Conservation (phyloP, 2,888 invertebrate species). For the Altica lythri region DNA sequence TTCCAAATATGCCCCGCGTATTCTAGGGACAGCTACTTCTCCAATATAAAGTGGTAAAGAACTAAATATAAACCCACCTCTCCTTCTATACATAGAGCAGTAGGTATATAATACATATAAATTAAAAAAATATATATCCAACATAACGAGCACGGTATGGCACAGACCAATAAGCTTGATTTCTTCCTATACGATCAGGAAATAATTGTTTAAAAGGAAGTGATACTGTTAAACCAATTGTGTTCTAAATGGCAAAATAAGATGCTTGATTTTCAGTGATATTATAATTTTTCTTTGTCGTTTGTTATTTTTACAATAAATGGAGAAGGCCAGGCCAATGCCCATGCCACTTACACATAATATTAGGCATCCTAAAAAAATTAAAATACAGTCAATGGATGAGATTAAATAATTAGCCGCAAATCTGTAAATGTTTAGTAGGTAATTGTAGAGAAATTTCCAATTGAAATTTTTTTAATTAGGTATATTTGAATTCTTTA, state of each 20-base stretch:
- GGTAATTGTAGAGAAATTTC: too few species aligned
- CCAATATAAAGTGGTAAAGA: conserved; percentile 47
- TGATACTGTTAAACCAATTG: conserved; percentile 40
- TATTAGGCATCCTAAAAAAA: conserved; percentile 23
- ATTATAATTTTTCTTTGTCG: conserved; percentile 41
- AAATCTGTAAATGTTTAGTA: too few species aligned
- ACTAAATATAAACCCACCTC: conserved; percentile 41
- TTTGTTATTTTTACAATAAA: conserved; percentile 46
- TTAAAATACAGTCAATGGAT: too few species aligned
- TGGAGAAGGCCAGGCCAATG: conserved; percentile 49
- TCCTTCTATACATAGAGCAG: conserved; percentile 43
- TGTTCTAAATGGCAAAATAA: conserved; percentile 48
- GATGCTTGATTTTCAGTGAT: conserved; percentile 49
- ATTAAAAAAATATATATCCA: conserved; percentile 39
- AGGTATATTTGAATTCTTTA: too few species aligned
- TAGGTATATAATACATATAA: conserved; percentile 47
- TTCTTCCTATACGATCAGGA: conserved; percentile 45
- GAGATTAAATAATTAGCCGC: too few species aligned
- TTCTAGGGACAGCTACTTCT: conserved; percentile 46
- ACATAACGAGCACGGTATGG: conserved; percentile 43
- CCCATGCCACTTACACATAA: conserved; percentile 33
- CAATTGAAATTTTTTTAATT: background rate
- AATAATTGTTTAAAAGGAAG: conserved; percentile 39
- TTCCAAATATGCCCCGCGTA: conserved; percentile 49
- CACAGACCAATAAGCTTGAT: conserved; percentile 42